Evolutionary conservation across 1,140 invertebrate species (phyloP), one percentile per base, ranked within the genome.

Genomic region (Megalopta genalis): DNA sequence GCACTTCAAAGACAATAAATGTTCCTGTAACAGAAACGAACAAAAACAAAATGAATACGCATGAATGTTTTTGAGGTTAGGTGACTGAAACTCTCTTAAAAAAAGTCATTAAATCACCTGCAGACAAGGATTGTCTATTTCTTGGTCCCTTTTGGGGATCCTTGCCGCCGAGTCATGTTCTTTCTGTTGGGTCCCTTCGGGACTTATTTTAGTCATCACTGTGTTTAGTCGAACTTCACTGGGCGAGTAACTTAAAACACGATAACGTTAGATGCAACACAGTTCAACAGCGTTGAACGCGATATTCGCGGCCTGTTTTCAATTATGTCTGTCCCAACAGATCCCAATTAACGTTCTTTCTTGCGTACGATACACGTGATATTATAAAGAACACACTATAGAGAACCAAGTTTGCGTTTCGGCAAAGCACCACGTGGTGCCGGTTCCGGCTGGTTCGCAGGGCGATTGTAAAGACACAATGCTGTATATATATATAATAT

Each of bases 91-190:
- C 37, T 69, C 14, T 60, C 54, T 32, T 62, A 1, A 62, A 42
- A 18, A 54, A 25, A n/a, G n/a, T 77, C 49, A n/a, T 46, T 27
- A 69, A 63, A 12, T 23, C 18, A 88, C 87, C 85, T 77, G 73
- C 0, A 80, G 37, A 70, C 87, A 88, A 23, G 86, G 85, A 70
- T 88, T 88, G 9, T 62, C 46, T 3, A 46, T 2, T 37, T 59
- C 59, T 27, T 80, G 77, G 59, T 80, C 4, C 12, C 32, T 64
- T 46, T 42, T 63, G 0, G 71, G 27, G 7, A 57, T 16, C 2
- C n/a, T 57, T 5, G 3, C 21, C 37, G 21, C 2, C 2, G n/a
- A 0, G 18, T 3, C 1, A 46, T 66, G 25, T 8, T 0, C 8
- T 7, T 8, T 2, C 3, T 64, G 21, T 23, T 12, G 2, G 8